Evolutionary conservation across 2,797 vertebrate genomes (phyloP), one percentile per base, ranked within the genome.

Genomic region (Synanceia verrucosa): DNA sequence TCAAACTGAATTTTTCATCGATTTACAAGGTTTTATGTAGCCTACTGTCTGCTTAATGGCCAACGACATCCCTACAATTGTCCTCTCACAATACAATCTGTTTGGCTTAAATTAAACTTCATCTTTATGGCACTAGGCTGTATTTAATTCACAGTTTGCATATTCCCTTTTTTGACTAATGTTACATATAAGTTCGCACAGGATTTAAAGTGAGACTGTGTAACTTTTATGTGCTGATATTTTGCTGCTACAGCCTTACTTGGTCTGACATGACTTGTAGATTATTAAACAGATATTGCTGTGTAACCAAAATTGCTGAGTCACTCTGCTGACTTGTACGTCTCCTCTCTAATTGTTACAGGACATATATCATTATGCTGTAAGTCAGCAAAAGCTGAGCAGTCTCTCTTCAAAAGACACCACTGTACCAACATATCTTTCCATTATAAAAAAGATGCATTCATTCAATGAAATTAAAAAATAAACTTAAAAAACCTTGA

Each of bases 81-180:
- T 52, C 39, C 72, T 76, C 43, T 47, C 24, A 63, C 28, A 13
- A 41, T 7, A 47, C 23, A 57, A 50, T 56, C 14, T 39, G 53
- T 79, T 75, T 76, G 70, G 48, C 53, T 82, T 57, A 29, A 39
- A 41, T 51, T 52, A 64, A 43, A 59, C 23, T 70, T 74, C 34
- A 59, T 26, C 47, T 47, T 41, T n/a, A 78, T 68, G 62, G 57
- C 51, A 73, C 52, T 21, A 43, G 18, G 11, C 41, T 34, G 51
- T 13, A 33, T 7, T 62, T 7, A 29, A 44, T 79, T 88, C 76
- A 87, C 84, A 83, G 78, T 81, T 75, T 67, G 31, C 34, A 65
- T 57, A 65, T 85, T 87, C 87, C 83, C 76, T 84, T 88, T n/a
- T 83, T 67, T 41, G 11, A 82, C 41, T 60, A 36, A 29, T 64